Evolutionary conservation across 2,888 invertebrate species (phyloP), one percentile per base, ranked within the genome.

Genomic region (Paralinhomoeus sp.): DNA sequence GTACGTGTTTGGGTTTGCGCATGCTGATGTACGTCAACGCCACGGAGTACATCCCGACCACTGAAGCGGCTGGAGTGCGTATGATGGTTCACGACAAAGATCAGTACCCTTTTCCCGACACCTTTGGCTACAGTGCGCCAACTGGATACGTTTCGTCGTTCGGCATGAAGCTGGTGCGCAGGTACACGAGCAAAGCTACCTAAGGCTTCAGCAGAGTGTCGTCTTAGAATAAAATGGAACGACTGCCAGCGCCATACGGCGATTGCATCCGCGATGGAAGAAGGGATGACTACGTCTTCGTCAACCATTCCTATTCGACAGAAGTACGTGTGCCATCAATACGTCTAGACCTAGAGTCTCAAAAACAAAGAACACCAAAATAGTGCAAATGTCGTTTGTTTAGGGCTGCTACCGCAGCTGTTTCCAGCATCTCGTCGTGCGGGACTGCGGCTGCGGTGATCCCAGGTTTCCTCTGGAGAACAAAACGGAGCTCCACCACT

Each of bases 91-190:
- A 57, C 48, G 57, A 57, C 13, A 42, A 42, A 24, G 22, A 55
- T 40, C 56, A 58, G 24, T 58, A 54, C 43, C 58, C 58, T 9
- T 58, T 58, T 42, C 57, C 58, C 1, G 56, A 54, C 43, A 54
- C 53, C 12, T 56, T 53, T 40, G 56, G 56, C 2, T 57, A 55
- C 40, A 54, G 53, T 3, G 57, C 57, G n/a, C 57, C 57, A 2
- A 56, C 55, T 20, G 57, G 56, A 20, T 57, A 53, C 40, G 50
- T 57, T 17, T 56, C 55, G 1, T 57, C 56, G 12, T 57, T 57
- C 45, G 57, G 56, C 3, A 39, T 57, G 21, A 43, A 52, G 47
- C 42, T n/a, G n/a, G n/a, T n/a, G n/a, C n/a, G n/a, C n/a, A n/a
- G n/a, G n/a, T n/a, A n/a, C n/a, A n/a, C n/a, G n/a, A n/a, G n/a